Base-by-base conservation (phyloP, 2,113 vertebrate genomes). In the Oncorhynchus masou region DNA sequence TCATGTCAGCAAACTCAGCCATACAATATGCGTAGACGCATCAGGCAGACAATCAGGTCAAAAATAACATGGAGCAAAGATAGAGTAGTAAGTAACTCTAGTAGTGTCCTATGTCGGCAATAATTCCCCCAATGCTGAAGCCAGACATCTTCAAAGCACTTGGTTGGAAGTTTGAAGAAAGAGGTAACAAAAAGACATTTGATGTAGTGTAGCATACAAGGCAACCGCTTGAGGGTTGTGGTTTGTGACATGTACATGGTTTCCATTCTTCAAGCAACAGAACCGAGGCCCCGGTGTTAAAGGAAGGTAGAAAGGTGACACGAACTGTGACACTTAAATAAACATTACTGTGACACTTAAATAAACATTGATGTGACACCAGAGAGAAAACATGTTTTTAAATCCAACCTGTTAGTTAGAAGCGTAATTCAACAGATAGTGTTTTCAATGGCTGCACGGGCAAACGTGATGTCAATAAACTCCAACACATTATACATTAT, bases 381-480 rank as follows among this genome's bases (percentile, higher is more conserved):
- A 22, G 67, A 45, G 27, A 8, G n/a, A 69, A 25, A 66, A 29
- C 64, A 49, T 0, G 20, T 1, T 2, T 29, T 69, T 0, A 22
- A 69, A 69, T 34, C 31, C 13, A 34, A 19, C 19, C 69, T 25
- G 11, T 70, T 70, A 51, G 15, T 54, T 54, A 4, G 51, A 54
- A 1, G 51, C 15, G 16, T 19, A 19, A 54, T 16, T 54, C 51
- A 19, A 51, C 49, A 25, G 11, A 70, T 48, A 51, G 3, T 24
- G 22, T 51, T 27, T 5, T 48, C 2, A 49, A 49, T 70, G 69
- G 69, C 45, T 49, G 39, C n/a, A 51, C 64, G 67, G 71, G 77
- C 83, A 82, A 85, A 84, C 60, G 60, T 74, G 75, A 34, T 80
- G 83, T 29, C 70, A 71, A 79, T 82, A 80, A 86, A 84, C 86